Evolutionary conservation across 2,113 vertebrate species (phyloP).

Genomic region (Herpailurus yagouaroundi): DNA sequence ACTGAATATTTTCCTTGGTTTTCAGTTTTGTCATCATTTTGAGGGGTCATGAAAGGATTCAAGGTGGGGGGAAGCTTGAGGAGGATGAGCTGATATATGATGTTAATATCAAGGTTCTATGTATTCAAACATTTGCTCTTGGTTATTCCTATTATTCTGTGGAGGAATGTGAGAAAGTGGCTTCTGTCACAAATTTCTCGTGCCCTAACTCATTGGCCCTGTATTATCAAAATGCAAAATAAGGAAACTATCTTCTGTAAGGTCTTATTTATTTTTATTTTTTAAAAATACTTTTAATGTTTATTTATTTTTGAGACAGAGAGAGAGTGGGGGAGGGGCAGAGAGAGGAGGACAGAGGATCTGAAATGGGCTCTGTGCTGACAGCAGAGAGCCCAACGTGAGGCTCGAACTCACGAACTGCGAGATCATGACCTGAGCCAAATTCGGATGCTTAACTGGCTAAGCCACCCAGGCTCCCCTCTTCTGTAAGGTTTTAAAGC

Average conservation of each 20-base stretch:
- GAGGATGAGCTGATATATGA: not conserved
- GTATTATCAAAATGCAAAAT: not conserved
- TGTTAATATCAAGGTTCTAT: not conserved
- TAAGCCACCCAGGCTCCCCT: not conserved
- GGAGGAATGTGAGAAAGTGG: not conserved
- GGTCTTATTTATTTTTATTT: not conserved
- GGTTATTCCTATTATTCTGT: not conserved
- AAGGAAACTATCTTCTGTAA: not conserved
- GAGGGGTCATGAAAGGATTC: not conserved
- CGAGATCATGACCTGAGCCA: too few species aligned
- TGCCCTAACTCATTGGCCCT: not conserved
- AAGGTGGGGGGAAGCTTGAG: not conserved
- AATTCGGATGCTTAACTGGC: too few species aligned
- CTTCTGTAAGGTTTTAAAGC: slow-evolving; percentile 6
- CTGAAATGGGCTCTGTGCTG: too few species aligned
- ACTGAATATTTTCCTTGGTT: not conserved
- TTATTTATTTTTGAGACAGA: too few species aligned
- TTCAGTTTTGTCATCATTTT: not conserved
- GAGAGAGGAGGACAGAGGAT: too few species aligned
- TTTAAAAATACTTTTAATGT: too few species aligned
- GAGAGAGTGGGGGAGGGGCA: too few species aligned
- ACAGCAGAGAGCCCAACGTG: too few species aligned
- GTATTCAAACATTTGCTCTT: not conserved
- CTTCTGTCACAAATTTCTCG: not conserved
- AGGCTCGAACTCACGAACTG: too few species aligned